Percentiles rank a stretch among this genome's conserved stretches.
phyloP scores from a whole-genome alignment of 2,797 vertebrate genomes.

The Molossus molossus region DNA sequence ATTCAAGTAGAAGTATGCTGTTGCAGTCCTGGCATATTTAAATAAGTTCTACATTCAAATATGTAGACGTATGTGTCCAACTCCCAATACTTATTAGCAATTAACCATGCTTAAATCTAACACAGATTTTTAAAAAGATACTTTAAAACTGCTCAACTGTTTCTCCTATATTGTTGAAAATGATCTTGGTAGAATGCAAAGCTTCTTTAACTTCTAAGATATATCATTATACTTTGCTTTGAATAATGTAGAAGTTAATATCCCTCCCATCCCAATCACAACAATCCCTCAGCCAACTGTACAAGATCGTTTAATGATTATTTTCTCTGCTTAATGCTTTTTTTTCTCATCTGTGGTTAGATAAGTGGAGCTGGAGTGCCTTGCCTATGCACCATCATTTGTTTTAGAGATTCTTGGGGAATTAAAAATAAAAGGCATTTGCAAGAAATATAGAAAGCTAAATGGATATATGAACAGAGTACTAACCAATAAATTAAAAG shows the following conservation, averaged over 20 bases:
- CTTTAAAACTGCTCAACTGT: conserved; percentile 45
- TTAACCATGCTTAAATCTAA: conserved; percentile 62
- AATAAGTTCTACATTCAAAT: background rate
- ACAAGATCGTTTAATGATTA: conserved; percentile 80
- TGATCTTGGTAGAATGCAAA: conserved; percentile 70
- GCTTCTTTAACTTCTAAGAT: conserved; percentile 78
- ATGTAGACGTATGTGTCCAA: background rate
- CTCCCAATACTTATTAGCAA: background rate
- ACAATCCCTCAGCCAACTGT: conserved; percentile 72
- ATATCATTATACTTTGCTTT: conserved; percentile 72
- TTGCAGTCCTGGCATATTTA: background rate
- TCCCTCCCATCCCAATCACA: conserved; percentile 71
- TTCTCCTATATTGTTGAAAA: conserved; percentile 56
- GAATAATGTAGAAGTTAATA: conserved; percentile 76
- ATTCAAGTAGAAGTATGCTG: background rate
- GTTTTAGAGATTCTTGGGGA: conserved; percentile 66
- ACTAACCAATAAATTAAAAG: conserved; percentile 72
- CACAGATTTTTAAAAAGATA: conserved; percentile 24
- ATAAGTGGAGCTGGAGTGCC: conserved; percentile 41
- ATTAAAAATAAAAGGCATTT: conserved; percentile 70
- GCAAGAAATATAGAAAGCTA: conserved; percentile 56
- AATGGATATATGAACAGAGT: conserved; percentile 41
- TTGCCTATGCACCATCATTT: conserved; percentile 57
- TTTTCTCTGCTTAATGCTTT: conserved; percentile 76
- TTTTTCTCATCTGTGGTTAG: conserved; percentile 62